Evolutionary conservation across 1,140 invertebrate genomes (phyloP), one percentile per base, ranked within the genome.

Genomic region (Calephelis virginiensis): DNA sequence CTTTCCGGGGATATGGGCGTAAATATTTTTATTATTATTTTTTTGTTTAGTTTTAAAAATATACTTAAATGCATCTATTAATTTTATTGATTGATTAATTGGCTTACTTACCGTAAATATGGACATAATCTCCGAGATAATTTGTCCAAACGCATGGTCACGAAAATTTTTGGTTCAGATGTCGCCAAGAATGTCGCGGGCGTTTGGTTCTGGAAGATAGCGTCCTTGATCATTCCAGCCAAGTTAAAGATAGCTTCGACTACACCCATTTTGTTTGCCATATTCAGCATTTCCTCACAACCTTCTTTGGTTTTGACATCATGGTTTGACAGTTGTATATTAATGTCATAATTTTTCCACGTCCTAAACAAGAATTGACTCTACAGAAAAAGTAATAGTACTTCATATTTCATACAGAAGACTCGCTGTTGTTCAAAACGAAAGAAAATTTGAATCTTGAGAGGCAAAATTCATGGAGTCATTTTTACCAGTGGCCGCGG

Each of bases 161-260:
- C 93, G 9, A 86, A 46, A 3, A 93, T 93, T 89, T 95, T 95
- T 0, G 94, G 93, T 1, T 78, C 90, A 50, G 92, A 91, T 1
- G 93, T 93, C 28, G 83, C 90, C 46, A 76, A 73, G 74, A 94
- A 95, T 10, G 90, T 91, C 67, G 94, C 92, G 13, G 78, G 79
- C 0, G 92, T 94, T 83, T 95, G 94, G 73, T 95, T 95, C 75
- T 93, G 90, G 74, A 95, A 93, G 37, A 94, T 80, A 8, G 86
- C 89, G 76, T 95, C 94, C 49, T 92, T 92, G 5, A 95, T 78
- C 1, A 95, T 92, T 75, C 96, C 94, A 38, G 97, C 96, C 56
- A 97, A 89, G 82, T 97, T 96, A 87, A 97, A 97, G 63, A 97
- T 94, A 48, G 95, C 96, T 11, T 95, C 95, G 59, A 97, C 92